A percentile compares a stretch with the other conserved stretches of the same genome.
phyloP scores from a whole-genome alignment of 2,888 invertebrate genomes.

The Leucophora obtusa region DNA sequence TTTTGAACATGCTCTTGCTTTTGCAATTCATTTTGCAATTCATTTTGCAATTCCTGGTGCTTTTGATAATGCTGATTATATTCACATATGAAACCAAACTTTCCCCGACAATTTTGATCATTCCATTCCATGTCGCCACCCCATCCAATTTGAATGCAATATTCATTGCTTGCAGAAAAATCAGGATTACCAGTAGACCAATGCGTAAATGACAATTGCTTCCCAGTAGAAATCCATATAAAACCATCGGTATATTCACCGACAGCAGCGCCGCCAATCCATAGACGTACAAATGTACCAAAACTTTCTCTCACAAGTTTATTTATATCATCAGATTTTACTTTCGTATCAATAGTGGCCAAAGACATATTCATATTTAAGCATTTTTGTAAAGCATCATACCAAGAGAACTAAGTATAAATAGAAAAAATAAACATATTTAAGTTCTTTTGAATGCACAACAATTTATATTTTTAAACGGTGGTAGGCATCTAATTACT shows the following conservation, averaged over 20 bases:
- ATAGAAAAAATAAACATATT: too few relatives aligned
- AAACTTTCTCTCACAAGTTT: background rate
- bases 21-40: background rate
- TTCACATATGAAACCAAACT: constrained; percentile 35
- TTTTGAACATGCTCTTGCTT: background rate
- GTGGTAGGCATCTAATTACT: too few relatives aligned
- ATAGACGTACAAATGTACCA: constrained; percentile 4
- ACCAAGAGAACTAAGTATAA: constrained; percentile 17
- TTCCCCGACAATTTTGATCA: background rate
- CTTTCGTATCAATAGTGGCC: constrained; percentile 2
- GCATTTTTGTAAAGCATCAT: constrained; percentile 11
- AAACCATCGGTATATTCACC: background rate
- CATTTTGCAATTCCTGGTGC: background rate
- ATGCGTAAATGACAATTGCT: constrained; percentile 5
- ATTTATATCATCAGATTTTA: constrained; percentile 20
- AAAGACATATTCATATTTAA: constrained; percentile 7
- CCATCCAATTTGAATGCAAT: constrained; percentile 27
- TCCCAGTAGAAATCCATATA: constrained; percentile 20
- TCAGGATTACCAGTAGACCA: constrained; percentile 13
- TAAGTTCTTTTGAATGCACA: too few relatives aligned
- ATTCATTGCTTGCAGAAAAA: background rate
- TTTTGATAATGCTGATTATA: background rate
- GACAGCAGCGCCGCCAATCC: constrained; percentile 17
- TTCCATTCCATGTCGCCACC: constrained; percentile 14
- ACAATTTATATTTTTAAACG: too few relatives aligned